Base-by-base conservation (phyloP, 2,113 vertebrate species). In the Vidua chalybeata region DNA sequence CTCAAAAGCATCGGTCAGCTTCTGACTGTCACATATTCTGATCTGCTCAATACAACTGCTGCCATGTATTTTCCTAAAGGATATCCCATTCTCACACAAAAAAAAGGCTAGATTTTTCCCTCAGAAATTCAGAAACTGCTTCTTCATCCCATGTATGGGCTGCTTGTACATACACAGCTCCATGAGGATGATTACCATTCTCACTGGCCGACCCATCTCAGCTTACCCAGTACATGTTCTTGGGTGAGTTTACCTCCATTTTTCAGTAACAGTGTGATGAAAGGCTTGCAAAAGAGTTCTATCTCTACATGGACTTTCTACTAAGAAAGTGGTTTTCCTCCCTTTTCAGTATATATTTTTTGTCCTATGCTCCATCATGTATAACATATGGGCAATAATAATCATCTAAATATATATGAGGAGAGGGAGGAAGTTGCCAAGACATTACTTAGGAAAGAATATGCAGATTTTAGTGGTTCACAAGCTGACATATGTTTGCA, bases 391-490 rank as follows among this genome's bases (percentile, higher is more conserved):
- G 37, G 23, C 37, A 84, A 81, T 37, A 87, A 74, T 62, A 87
- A 62, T 58, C 1, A 59, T n/a, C 67, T 80, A 76, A 84, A 77
- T 52, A 83, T 33, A 72, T 73, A 43, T 5, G 2, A 11, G 6
- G 17, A 31, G 35, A 27, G 12, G 31, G 24, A 28, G 4, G 7
- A 67, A 62, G 10, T 18, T 77, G 49, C 15, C 62, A 90, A 72
- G 48, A 55, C 17, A 17, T 37, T 88, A 68, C 45, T 86, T 86
- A 55, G 26, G 59, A 87, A 83, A 68, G 43, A 85, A 75, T 61
- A 79, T 75, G 37, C 28, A 91, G 54, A 89, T 86, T 88, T 68
- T 64, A 73, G 63, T 68, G 39, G 30, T 73, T 89, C 80, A 61
- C 28, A 75, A 83, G 10, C 18, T 83, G 67, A 80, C 56, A 82